Conservation (phyloP, 2,888 invertebrate species). For the Meliscaeva auricollis region DNA sequence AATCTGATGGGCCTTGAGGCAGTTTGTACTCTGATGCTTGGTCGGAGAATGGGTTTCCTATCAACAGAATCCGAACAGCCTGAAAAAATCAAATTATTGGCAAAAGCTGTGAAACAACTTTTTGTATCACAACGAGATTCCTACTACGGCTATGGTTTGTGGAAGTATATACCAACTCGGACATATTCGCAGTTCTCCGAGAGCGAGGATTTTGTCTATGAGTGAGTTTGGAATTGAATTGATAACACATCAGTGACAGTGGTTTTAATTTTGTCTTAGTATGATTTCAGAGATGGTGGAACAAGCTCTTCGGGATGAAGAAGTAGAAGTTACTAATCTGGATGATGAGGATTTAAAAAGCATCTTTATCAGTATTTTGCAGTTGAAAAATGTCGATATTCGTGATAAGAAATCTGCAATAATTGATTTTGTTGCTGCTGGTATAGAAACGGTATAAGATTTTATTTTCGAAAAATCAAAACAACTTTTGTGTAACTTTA, state of each 20-base stretch:
- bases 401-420: conserved; percentile 93
- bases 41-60: conserved; percentile 91
- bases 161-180: conserved; percentile 91
- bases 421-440: conserved; percentile 94
- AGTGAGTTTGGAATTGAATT: conserved; percentile 85
- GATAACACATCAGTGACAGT: not conserved
- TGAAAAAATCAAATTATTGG: conserved; percentile 87
- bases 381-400: conserved; percentile 89
- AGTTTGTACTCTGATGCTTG: conserved; percentile 91
- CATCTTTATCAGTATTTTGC: conserved; percentile 90
- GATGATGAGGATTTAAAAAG: conserved; percentile 87
- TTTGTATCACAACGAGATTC: conserved; percentile 92
- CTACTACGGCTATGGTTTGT: conserved; percentile 90
- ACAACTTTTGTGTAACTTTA: not conserved
- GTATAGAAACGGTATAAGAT: conserved; percentile 92
- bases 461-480: not conserved
- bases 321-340: conserved; percentile 80
- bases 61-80: conserved; percentile 84
- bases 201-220: conserved; percentile 92
- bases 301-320: conserved; percentile 87
- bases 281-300: conserved; percentile 92
- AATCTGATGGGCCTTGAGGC: conserved; percentile 93
- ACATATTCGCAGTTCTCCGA: conserved; percentile 89
- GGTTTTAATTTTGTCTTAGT: conserved; percentile 83
- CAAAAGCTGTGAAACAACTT: conserved; percentile 90